Evolutionary conservation across 2,888 invertebrate genomes (phyloP), one percentile per base, ranked within the genome.

Genomic region (Dromius quadrimaculatus): DNA sequence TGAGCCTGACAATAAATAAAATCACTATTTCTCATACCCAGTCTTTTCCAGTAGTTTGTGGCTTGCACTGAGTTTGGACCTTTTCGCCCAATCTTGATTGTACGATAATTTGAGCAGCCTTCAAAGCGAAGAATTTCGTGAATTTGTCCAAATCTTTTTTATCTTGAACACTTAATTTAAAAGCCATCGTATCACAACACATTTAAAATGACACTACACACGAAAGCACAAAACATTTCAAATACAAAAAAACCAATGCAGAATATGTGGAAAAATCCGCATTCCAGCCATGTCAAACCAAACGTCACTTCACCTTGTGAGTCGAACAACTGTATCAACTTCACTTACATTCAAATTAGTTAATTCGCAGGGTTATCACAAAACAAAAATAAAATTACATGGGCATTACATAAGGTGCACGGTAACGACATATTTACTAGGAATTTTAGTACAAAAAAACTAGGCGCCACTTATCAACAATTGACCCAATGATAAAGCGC

Each of bases 61-160:
- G 89, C 81, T 92, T 94, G 75, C 92, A 93, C 77, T 89, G 88
- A 0, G 93, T 92, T 79, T 89, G 88, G 61, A 93, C 89, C 83
- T 93, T 95, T 78, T 93, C 92, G 17, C 96, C 96, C 72, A 94
- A 88, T 76, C 97, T 87, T 66, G 95, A 94, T 83, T 97, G 95
- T 15, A 97, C 93, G 64, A 97, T 94, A 59, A 96, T 91, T 84
- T 97, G 96, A 28, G 93, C 91, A 64, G 93, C 89, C 84, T 97
- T 97, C 71, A 93, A 84, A 9, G 93, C 91, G 75, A 97, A 85
- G 82, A 93, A 93, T 84, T 93, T 95, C 0, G 92, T 92, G 81
- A 94, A 96, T 82, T 93, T 95, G 78, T 94, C 94, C 81, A 96
- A 84, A 79, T 95, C 95, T 78, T 90, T 91, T 79, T 88, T 89